Percentiles rank a stretch among this genome's conserved stretches.
phyloP scores from a whole-genome alignment of 1,140 invertebrate genomes.

The Eurosta solidaginis region DNA sequence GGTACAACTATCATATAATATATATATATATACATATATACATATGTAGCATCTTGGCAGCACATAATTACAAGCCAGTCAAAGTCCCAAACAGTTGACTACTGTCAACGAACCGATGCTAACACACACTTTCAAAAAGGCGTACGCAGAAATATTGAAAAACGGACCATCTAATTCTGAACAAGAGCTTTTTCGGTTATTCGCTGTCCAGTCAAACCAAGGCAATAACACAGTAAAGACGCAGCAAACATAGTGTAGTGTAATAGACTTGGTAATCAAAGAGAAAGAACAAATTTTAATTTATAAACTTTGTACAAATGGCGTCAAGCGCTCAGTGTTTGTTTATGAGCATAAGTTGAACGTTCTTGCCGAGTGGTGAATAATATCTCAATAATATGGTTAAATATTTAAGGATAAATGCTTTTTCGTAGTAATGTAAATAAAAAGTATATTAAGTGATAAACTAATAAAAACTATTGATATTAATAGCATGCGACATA shows the following conservation, averaged over 20 bases:
- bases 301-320: not conserved
- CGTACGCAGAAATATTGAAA: not conserved
- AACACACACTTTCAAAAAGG: not conserved
- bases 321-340: not conserved
- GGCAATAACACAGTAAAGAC: not conserved
- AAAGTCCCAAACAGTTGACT: not conserved
- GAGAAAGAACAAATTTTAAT: not conserved
- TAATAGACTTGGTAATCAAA: not conserved
- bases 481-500: too few species aligned
- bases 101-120: not conserved
- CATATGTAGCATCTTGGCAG: too few species aligned
- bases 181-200: not conserved
- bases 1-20: too few species aligned
- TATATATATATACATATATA: too few species aligned
- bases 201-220: not conserved
- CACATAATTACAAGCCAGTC: slow-evolving; percentile 1
- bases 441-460: too few species aligned
- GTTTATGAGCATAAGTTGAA: not conserved
- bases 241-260: not conserved
- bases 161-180: not conserved
- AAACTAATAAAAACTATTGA: too few species aligned
- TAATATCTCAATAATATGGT: not conserved
- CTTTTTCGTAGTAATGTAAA: too few species aligned
- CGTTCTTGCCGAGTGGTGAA: not conserved
- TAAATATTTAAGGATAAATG: not conserved